Conservation (phyloP, 2,113 vertebrate species). For the Gracilinanus agilis region DNA sequence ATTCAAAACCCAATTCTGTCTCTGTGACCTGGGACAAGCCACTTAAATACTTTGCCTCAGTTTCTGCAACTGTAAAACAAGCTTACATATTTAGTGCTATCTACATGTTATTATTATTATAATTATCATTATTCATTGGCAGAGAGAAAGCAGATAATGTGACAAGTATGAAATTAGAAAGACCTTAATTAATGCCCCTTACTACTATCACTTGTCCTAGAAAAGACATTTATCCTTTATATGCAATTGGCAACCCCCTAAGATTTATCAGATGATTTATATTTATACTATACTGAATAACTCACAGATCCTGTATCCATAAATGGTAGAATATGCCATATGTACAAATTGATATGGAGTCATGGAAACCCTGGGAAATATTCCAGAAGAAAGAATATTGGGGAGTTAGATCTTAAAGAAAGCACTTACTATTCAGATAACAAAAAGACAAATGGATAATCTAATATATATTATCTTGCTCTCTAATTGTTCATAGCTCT, state of each 20-base stretch:
- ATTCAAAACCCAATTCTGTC: not conserved
- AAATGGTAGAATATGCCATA: not conserved
- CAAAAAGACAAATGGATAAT: not conserved
- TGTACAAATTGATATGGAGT: not conserved
- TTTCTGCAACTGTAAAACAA: not conserved
- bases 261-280: not conserved
- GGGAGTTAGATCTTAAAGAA: not conserved
- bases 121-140: not conserved
- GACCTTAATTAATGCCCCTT: slow-evolving; percentile 10
- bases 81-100: not conserved
- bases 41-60: not conserved
- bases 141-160: not conserved
- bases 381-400: not conserved
- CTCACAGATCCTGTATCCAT: not conserved
- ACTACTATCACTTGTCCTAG: not conserved
- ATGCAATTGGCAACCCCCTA: not conserved
- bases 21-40: not conserved
- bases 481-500: not conserved
- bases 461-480: not conserved
- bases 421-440: not conserved
- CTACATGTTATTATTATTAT: not conserved
- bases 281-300: not conserved
- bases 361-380: not conserved
- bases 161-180: slow-evolving; percentile 21
- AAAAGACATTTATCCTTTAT: not conserved